Evolutionary conservation across 2,113 vertebrate genomes (phyloP).

Genomic region (Trachemys scripta): DNA sequence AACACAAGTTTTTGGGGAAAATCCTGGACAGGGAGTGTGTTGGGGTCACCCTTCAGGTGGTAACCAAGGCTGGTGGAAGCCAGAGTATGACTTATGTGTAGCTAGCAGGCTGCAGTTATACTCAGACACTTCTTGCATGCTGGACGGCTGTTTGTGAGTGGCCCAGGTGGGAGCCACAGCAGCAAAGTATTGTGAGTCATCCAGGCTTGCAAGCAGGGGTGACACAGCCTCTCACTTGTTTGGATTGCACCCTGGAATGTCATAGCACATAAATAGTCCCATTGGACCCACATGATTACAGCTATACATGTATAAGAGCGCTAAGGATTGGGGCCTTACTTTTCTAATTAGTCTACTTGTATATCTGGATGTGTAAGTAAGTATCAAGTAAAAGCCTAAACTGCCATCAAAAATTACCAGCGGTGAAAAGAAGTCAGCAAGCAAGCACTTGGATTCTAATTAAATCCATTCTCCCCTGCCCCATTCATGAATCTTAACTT

Average conservation of each 20-base stretch:
- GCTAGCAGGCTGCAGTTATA: background rate
- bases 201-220: background rate
- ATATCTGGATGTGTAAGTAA: background rate
- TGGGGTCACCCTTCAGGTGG: background rate
- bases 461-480: background rate
- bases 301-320: background rate
- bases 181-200: background rate
- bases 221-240: background rate
- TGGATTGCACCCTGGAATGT: background rate
- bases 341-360: background rate
- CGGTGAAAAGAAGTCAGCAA: conserved; percentile 10
- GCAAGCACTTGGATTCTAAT: conserved; percentile 26
- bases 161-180: background rate
- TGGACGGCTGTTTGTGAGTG: too few species aligned
- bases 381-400: background rate
- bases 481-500: conserved; percentile 37
- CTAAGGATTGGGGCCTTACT: background rate
- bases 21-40: background rate
- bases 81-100: background rate
- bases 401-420: background rate
- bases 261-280: background rate
- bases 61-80: background rate
- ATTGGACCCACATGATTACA: rapidly evolving
- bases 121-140: too few species aligned
- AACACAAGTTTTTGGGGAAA: background rate